Evolutionary conservation across 2,113 vertebrate genomes (phyloP), one percentile per base, ranked within the genome.

Genomic region (Hippopotamus amphibius): DNA sequence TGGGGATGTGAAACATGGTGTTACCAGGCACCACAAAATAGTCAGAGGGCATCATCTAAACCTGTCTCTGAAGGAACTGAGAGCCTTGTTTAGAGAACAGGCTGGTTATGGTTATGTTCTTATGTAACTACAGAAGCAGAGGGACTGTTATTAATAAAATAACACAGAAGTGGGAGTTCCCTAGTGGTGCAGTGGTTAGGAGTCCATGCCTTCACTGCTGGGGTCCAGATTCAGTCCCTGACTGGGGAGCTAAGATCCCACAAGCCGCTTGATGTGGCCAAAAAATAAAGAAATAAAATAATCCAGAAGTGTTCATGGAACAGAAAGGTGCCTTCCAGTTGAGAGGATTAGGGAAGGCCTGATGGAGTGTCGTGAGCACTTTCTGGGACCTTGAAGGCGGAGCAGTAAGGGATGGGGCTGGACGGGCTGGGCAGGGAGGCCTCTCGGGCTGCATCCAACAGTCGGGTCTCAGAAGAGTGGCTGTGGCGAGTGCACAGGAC

Each of bases 161-260:
- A 6, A 17, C 7, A 21, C 16, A 21, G 74, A 6, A 10, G 3
- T 1, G 4, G 28, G 74, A 48, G 6, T 7, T 33, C 46, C 74
- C 6, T 0, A 5, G 46, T 1, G 26, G 16, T 30, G 15, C 46
- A 7, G 28, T 30, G 16, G 17, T 21, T 1, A 1, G 74, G 9
- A 19, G 9, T 53, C 48, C 6, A 46, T 1, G 48, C 48, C 33
- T 21, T 30, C 74, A 13, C 28, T 77, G 74, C 48, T 30, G 11
- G 74, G 74, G 28, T 46, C 16, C 9, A 6, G 3, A 46, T 33
- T 53, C 46, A 53, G 3, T 33, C 74, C 48, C 9, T 33, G 48
- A 16, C 33, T 0, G 9, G 74, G 46, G 46, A 21, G 6, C 74
- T 30, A 1, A 50, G 48, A 53, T 21, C 74, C 48, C 10, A 28